phyloP scores from a whole-genome alignment of 2,797 vertebrate species.

The Scyliorhinus canicula region DNA sequence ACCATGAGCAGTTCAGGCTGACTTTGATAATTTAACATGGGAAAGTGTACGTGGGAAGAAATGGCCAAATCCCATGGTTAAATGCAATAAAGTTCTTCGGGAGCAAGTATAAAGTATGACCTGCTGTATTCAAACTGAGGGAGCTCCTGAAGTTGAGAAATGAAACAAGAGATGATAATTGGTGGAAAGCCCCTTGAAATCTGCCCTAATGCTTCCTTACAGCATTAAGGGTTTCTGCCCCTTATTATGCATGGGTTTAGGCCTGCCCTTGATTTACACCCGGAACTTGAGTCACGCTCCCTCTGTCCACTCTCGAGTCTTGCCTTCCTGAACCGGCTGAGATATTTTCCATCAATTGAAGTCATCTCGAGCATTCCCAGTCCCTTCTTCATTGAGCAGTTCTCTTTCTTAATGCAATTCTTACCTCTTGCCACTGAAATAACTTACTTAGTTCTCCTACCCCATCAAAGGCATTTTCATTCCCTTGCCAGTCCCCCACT shows the following conservation, averaged over 20 bases:
- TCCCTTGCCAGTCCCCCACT: not conserved
- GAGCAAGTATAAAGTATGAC: not conserved
- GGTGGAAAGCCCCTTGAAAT: not conserved
- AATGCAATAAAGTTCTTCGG: not conserved
- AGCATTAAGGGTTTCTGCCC: not conserved
- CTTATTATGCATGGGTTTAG: not conserved
- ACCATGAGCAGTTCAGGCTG: not conserved
- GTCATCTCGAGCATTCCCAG: not conserved
- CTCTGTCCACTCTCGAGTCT: not conserved
- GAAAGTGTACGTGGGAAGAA: not conserved
- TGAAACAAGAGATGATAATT: not conserved
- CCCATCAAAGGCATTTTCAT: not conserved
- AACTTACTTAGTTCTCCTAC: not conserved
- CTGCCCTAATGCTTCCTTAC: not conserved
- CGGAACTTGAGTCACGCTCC: not conserved
- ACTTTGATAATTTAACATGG: not conserved
- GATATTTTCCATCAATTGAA: not conserved
- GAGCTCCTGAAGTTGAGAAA: not conserved
- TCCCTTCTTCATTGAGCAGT: not conserved
- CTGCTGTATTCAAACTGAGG: not conserved
- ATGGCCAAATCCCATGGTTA: not conserved
- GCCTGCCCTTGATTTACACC: not conserved
- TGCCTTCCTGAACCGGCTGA: not conserved
- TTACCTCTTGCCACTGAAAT: not conserved
- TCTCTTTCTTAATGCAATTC: not conserved